Conservation (phyloP, 2,888 invertebrate genomes). For the Troglohyphantes excavatus region DNA sequence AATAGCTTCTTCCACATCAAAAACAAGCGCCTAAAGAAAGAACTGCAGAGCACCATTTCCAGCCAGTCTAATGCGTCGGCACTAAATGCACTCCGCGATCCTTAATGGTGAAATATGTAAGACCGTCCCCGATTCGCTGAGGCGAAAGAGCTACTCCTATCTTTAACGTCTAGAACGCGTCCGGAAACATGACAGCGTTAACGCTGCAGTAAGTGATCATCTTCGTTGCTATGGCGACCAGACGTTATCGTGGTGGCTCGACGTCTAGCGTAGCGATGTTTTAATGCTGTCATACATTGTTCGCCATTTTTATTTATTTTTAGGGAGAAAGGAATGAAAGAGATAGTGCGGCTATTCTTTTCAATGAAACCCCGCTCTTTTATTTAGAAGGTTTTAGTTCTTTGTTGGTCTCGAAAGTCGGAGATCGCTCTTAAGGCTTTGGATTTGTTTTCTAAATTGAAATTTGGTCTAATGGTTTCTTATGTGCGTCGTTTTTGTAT, state of each 20-base stretch:
- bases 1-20: constrained; percentile 12
- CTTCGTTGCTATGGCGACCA: constrained; percentile 56
- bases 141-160: constrained; percentile 53
- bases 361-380: neutral
- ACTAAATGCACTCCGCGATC: constrained; percentile 35
- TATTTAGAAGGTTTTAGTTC: neutral
- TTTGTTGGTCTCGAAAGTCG: neutral
- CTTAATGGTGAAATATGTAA: constrained; percentile 64
- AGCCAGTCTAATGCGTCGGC: constrained; percentile 43
- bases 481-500: no score
- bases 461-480: no score
- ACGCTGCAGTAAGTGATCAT: constrained; percentile 69
- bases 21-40: constrained; percentile 11
- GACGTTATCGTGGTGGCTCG: constrained; percentile 47
- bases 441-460: neutral
- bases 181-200: constrained; percentile 66
- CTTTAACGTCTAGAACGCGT: constrained; percentile 27
- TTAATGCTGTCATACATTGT: constrained; percentile 45
- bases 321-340: neutral
- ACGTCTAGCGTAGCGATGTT: constrained; percentile 8
- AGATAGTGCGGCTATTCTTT: neutral
- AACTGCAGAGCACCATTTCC: constrained; percentile 28
- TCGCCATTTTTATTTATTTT: constrained; percentile 8
- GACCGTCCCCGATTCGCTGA: constrained; percentile 49
- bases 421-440: neutral